Conservation (phyloP, 2,888 invertebrate species). For the Celastrina argiolus region DNA sequence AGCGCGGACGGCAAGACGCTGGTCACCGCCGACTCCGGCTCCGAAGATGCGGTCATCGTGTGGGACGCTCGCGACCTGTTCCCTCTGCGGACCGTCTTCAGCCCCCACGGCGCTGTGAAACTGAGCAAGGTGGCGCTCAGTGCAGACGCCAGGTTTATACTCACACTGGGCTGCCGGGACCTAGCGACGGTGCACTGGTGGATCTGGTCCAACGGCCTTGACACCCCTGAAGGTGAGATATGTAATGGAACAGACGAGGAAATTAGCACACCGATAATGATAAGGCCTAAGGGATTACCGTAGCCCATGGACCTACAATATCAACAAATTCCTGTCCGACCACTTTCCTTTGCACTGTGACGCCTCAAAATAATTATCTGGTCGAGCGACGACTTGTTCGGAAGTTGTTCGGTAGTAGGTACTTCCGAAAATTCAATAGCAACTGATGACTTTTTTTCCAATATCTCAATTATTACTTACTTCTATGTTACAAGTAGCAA, state of each 20-base stretch:
- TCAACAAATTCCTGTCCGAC: no score
- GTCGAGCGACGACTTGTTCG: no score
- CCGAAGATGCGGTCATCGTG: slow-evolving; percentile 76
- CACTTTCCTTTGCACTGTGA: no score
- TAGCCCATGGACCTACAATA: no score
- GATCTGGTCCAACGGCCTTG: slow-evolving; percentile 78
- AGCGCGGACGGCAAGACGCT: slow-evolving; percentile 77
- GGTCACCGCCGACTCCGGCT: slow-evolving; percentile 77
- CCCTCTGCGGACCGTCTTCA: slow-evolving; percentile 74
- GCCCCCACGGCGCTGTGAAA: slow-evolving; percentile 63
- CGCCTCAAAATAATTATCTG: no score
- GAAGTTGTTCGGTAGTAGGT: no score
- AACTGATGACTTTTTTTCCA: no score
- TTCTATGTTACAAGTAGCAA: no score
- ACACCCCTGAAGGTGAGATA: slow-evolving; percentile 72
- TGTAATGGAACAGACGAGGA: neutral
- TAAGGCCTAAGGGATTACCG: no score
- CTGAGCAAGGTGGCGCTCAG: slow-evolving; percentile 69
- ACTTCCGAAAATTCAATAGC: no score
- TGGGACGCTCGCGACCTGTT: slow-evolving; percentile 74
- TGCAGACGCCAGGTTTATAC: slow-evolving; percentile 75
- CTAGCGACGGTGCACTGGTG: slow-evolving; percentile 75
- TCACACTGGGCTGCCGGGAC: slow-evolving; percentile 72
- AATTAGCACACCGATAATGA: neutral
- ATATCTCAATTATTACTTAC: no score